These are phyloP conservation scores for Oceanodroma tethys DNA, from an alignment of 2,113 vertebrate species.

Conservation along the genomic window DNA sequence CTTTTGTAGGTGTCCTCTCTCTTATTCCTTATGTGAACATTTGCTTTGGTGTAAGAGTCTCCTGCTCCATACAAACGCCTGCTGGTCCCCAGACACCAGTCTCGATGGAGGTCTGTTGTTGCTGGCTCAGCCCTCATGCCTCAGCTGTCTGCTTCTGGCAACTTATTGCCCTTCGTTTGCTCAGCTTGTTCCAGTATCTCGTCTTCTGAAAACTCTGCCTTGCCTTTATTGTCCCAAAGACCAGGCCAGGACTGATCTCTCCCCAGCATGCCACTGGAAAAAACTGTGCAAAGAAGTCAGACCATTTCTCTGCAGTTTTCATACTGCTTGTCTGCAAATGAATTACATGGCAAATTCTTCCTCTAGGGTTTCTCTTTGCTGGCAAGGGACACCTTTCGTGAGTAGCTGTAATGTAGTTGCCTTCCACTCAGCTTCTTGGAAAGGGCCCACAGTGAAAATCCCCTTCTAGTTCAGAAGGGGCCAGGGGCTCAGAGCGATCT, in stretches of 20 bases:
- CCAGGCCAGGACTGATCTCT: not conserved
- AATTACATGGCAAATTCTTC: not conserved
- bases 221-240: not conserved
- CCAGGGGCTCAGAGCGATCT: accelerated
- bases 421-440: not conserved
- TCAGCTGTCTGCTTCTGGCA: not conserved
- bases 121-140: not conserved
- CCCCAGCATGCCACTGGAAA: not conserved
- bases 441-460: not conserved
- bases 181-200: not conserved
- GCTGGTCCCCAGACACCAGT: not conserved
- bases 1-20: not conserved
- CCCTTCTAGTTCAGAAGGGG: not conserved
- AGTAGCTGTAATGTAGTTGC: not conserved
- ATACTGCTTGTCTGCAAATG: not conserved
- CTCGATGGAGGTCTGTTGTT: not conserved
- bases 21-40: not conserved
- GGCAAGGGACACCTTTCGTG: not conserved
- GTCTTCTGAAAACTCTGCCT: not conserved
- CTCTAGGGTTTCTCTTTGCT: not conserved
- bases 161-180: not conserved
- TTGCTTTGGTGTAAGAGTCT: not conserved
- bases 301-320: not conserved
- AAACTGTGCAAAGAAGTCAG: not conserved
- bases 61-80: not conserved